Evolutionary conservation across 2,113 vertebrate species (phyloP).

Genomic region (Sakesphorus luctuosus): DNA sequence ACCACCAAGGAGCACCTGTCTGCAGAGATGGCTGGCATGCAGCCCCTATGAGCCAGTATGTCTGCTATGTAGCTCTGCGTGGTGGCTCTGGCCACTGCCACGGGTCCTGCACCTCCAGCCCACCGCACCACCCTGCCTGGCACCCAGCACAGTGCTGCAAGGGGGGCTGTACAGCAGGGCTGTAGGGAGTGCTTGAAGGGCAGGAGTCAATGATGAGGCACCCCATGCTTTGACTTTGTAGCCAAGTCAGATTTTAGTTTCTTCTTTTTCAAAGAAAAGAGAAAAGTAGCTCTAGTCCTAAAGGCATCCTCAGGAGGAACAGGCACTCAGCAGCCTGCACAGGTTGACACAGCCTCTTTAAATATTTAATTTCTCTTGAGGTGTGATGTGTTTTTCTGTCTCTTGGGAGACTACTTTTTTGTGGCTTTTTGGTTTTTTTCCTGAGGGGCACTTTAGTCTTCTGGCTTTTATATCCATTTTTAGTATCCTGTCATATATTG

Average conservation of each 20-base stretch:
- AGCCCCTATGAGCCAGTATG: neutral
- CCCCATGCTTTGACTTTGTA: fast-evolving
- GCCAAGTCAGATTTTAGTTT: neutral
- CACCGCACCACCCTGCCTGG: neutral
- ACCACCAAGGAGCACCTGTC: neutral
- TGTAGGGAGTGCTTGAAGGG: neutral
- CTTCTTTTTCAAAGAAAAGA: neutral
- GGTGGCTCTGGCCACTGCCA: neutral
- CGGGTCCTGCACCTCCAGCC: neutral
- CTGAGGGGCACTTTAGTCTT: neutral
- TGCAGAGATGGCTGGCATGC: neutral
- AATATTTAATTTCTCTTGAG: conserved; percentile 1
- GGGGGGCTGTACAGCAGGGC: neutral
- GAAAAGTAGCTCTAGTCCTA: neutral
- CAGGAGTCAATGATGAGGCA: fast-evolving
- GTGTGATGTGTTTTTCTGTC: neutral
- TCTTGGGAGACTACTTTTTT: neutral
- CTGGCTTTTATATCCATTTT: neutral
- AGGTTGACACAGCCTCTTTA: neutral
- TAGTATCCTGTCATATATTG: neutral
- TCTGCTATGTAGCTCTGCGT: fast-evolving
- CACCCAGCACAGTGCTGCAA: neutral
- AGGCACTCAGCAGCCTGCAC: neutral
- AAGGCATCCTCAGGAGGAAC: neutral
- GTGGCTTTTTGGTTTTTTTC: neutral